Evolutionary conservation across 2,888 invertebrate genomes (phyloP).

Genomic region (Dynastes hyllus): DNA sequence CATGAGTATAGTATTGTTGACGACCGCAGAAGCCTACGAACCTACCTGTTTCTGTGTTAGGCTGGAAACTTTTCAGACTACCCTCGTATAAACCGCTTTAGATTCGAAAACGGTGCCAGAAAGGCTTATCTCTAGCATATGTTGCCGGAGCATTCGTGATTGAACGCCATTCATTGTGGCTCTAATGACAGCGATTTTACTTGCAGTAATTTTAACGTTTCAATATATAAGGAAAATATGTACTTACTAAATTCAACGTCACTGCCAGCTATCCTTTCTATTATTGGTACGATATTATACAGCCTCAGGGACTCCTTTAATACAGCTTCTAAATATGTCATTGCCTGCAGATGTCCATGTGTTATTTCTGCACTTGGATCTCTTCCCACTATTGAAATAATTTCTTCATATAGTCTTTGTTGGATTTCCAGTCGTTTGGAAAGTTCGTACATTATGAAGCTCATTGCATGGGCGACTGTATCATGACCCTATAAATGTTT

Average conservation of each 20-base stretch:
- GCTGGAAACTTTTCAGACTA: no score
- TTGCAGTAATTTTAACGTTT: no score
- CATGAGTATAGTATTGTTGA: no score
- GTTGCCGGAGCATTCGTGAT: no score
- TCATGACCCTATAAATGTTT: conserved; percentile 57
- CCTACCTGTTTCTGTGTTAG: no score
- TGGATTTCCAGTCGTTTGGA: conserved; percentile 56
- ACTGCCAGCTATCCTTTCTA: conserved; percentile 51
- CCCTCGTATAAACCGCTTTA: no score
- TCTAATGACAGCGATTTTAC: no score
- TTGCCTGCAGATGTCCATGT: conserved; percentile 50
- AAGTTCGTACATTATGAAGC: conserved; percentile 56
- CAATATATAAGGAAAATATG: not conserved
- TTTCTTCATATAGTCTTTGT: conserved; percentile 57
- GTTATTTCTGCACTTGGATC: conserved; percentile 24
- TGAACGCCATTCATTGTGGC: no score
- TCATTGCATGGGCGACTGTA: conserved; percentile 55
- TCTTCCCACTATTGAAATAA: conserved; percentile 47
- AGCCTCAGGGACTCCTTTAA: conserved; percentile 56
- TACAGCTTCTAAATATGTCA: conserved; percentile 57
- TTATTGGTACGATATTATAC: conserved; percentile 52
- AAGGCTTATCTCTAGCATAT: no score
- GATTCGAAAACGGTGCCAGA: no score
- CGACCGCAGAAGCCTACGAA: no score
- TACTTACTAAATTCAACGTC: conserved; percentile 51